These are phyloP conservation scores for Clusia tigrina DNA, from an alignment of 2,888 invertebrate species.

Conservation along the genomic window DNA sequence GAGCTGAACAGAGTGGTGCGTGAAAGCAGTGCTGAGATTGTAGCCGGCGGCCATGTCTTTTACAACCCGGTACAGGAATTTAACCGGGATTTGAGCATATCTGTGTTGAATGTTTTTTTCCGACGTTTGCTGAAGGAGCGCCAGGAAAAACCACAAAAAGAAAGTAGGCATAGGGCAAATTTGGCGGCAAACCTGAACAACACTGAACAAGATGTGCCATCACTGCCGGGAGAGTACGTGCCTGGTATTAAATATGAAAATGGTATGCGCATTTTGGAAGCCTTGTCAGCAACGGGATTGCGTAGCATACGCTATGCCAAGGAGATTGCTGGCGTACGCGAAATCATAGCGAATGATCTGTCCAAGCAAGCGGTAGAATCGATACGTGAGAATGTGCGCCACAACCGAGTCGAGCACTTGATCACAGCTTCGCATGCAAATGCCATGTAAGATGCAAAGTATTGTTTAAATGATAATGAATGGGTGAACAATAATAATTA, in stretches of 20 bases:
- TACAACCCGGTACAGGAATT: slow-evolving; percentile 99
- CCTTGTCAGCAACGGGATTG: slow-evolving; percentile 93
- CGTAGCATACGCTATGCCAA: slow-evolving; percentile 96
- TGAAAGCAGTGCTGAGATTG: slow-evolving; percentile 83
- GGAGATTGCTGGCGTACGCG: slow-evolving; percentile 83
- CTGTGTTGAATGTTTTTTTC: slow-evolving; percentile 75
- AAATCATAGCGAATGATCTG: slow-evolving; percentile 91
- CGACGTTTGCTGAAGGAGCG: slow-evolving; percentile 65
- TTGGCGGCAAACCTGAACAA: background rate
- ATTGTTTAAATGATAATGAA: background rate
- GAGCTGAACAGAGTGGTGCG: slow-evolving; percentile 44
- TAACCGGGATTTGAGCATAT: slow-evolving; percentile 91
- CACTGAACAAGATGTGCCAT: background rate
- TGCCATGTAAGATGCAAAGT: slow-evolving; percentile 75
- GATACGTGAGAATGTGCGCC: slow-evolving; percentile 76
- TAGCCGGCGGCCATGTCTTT: slow-evolving; percentile 83
- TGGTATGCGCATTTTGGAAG: slow-evolving; percentile 79
- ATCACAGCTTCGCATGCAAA: slow-evolving; percentile 83
- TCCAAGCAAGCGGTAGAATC: slow-evolving; percentile 84
- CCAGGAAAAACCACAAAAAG: slow-evolving; percentile 45
- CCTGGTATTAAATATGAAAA: slow-evolving; percentile 53
- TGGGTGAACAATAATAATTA: slow-evolving; percentile 3
- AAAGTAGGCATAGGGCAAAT: slow-evolving; percentile 7
- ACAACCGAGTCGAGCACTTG: slow-evolving; percentile 71
- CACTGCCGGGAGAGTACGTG: slow-evolving; percentile 32